phyloP scores from a whole-genome alignment of 2,113 vertebrate genomes.

The Dicaeum eximium region DNA sequence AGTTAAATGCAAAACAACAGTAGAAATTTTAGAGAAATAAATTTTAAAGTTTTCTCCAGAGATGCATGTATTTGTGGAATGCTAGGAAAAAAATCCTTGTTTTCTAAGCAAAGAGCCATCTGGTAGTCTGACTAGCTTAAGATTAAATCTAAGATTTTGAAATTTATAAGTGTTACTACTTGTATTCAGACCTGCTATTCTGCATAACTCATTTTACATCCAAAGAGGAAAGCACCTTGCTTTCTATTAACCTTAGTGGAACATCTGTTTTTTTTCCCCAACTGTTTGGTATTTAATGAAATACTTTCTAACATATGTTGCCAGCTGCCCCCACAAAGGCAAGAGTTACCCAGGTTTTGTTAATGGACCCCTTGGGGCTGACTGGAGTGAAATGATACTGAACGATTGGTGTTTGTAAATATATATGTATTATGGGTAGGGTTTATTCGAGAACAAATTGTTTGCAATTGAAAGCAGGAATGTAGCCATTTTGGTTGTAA shows the following conservation, averaged over 20 bases:
- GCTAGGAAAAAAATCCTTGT: background rate
- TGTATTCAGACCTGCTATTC: background rate
- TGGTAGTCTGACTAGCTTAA: background rate
- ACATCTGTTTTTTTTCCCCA: background rate
- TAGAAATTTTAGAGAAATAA: background rate
- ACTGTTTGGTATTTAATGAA: background rate
- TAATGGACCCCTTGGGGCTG: background rate
- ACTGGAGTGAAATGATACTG: background rate
- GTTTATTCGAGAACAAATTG: background rate
- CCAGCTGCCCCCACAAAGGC: background rate
- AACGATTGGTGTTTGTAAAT: background rate
- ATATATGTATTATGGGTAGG: too few species aligned
- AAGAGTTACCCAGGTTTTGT: background rate
- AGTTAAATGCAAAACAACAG: background rate
- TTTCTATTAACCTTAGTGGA: background rate
- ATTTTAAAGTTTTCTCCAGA: background rate
- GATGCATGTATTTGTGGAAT: background rate
- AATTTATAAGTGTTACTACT: background rate
- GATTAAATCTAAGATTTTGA: background rate
- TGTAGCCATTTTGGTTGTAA: background rate
- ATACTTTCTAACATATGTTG: background rate
- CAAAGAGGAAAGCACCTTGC: background rate
- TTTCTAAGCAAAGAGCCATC: background rate
- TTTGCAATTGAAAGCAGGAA: background rate
- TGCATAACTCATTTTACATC: background rate